Conservation (phyloP, 2,888 invertebrate genomes). For the Quadroppia sp. region DNA sequence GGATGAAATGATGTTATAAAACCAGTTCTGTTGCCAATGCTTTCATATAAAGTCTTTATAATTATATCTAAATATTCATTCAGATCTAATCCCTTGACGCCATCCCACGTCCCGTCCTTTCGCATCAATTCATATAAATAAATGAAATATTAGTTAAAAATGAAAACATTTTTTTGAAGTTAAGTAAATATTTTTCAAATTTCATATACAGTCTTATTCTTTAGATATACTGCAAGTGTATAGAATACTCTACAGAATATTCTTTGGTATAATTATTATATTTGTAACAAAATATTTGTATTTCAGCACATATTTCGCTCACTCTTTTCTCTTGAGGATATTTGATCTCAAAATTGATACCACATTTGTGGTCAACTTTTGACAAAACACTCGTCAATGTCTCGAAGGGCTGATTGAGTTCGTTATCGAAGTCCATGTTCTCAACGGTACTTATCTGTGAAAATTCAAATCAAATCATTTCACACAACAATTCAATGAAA, state of each 20-base stretch:
- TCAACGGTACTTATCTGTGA: constrained; percentile 24
- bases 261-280: not conserved
- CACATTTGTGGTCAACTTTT: constrained; percentile 75
- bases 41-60: constrained; percentile 73
- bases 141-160: not conserved
- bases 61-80: constrained; percentile 86
- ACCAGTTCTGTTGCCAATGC: constrained; percentile 74
- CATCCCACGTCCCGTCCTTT: constrained; percentile 8
- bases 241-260: not conserved
- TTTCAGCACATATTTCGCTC: not conserved
- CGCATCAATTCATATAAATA: not conserved
- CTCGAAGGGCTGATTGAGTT: constrained; percentile 92
- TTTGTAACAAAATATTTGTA: not conserved
- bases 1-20: constrained; percentile 94
- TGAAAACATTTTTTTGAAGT: not conserved
- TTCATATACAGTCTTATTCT: too few relatives aligned
- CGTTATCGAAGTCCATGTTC: constrained; percentile 59
- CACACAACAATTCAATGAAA: not conserved
- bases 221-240: too few relatives aligned
- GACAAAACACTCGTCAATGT: constrained; percentile 76
- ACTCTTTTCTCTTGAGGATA: constrained; percentile 68
- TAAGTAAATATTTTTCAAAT: too few relatives aligned
- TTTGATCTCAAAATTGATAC: constrained; percentile 96
- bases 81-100: constrained; percentile 61
- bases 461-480: not conserved